These are phyloP conservation scores for Mormoops blainvillei DNA, from an alignment of 2,113 vertebrate genomes.

Conservation along the genomic window DNA sequence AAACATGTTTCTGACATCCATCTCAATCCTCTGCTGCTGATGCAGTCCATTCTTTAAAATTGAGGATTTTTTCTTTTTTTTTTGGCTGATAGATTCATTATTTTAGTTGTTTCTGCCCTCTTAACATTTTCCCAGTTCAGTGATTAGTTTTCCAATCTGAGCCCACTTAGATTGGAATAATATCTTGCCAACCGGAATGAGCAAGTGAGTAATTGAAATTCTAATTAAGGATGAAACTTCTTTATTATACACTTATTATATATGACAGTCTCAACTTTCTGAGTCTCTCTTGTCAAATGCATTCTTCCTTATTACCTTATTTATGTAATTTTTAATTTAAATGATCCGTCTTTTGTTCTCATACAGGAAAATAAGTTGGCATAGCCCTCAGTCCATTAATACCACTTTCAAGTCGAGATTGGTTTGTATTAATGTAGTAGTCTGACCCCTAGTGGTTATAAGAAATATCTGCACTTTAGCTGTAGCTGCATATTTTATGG, in stretches of 20 bases:
- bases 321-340: constrained; percentile 47
- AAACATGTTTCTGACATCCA: background rate
- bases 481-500: background rate
- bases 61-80: constrained; percentile 23
- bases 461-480: background rate
- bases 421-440: constrained; percentile 64
- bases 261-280: constrained; percentile 34
- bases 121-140: constrained; percentile 11
- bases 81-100: constrained; percentile 37
- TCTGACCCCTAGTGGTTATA: constrained; percentile 69
- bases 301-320: constrained; percentile 47
- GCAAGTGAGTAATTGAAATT: constrained; percentile 56
- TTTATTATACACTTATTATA: constrained; percentile 49
- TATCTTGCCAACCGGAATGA: constrained; percentile 45
- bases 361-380: constrained; percentile 22
- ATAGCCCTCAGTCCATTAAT: background rate
- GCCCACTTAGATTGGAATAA: background rate
- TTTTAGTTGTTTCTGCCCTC: constrained; percentile 53
- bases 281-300: background rate
- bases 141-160: constrained; percentile 38
- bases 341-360: background rate
- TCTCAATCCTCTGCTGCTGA: background rate
- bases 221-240: constrained; percentile 54
- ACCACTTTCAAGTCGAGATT: background rate
- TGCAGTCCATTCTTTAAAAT: background rate